These are phyloP conservation scores for Ophthalmolycus amberensis DNA, from an alignment of 2,113 vertebrate species.

Conservation along the genomic window DNA sequence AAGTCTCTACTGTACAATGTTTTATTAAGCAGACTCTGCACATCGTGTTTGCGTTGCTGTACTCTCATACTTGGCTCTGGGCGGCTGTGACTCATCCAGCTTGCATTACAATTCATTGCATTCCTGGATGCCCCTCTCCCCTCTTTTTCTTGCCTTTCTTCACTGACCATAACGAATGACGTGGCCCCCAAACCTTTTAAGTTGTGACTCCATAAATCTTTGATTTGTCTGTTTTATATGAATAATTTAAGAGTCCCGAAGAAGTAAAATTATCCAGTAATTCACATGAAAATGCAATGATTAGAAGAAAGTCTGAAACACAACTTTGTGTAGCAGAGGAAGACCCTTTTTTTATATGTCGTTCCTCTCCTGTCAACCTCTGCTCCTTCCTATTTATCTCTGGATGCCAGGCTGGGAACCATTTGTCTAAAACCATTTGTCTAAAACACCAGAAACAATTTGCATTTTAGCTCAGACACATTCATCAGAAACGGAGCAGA, in stretches of 20 bases:
- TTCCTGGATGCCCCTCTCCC: background rate
- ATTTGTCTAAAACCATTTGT: conserved; percentile 10
- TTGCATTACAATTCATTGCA: conserved; percentile 34
- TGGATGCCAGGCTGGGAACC: background rate
- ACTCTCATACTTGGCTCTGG: conserved; percentile 39
- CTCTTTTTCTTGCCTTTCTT: background rate
- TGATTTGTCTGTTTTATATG: background rate
- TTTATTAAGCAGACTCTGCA: conserved; percentile 38
- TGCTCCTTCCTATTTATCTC: background rate
- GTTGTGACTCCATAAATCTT: background rate
- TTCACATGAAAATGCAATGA: background rate
- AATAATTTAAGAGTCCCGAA: background rate
- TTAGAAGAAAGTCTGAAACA: background rate
- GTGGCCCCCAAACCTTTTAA: background rate
- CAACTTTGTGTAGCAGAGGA: too few relatives aligned
- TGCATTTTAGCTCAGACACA: background rate
- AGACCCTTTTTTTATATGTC: too few relatives aligned
- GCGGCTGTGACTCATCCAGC: conserved; percentile 59
- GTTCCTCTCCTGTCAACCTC: background rate
- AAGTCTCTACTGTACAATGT: background rate
- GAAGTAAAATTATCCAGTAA: background rate
- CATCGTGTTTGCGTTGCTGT: conserved; percentile 35
- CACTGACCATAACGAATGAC: background rate
- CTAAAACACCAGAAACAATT: background rate
- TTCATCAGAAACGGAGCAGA: background rate